These are phyloP conservation scores for Odontocerum albicorne DNA, from an alignment of 2,888 invertebrate genomes.

Conservation along the genomic window DNA sequence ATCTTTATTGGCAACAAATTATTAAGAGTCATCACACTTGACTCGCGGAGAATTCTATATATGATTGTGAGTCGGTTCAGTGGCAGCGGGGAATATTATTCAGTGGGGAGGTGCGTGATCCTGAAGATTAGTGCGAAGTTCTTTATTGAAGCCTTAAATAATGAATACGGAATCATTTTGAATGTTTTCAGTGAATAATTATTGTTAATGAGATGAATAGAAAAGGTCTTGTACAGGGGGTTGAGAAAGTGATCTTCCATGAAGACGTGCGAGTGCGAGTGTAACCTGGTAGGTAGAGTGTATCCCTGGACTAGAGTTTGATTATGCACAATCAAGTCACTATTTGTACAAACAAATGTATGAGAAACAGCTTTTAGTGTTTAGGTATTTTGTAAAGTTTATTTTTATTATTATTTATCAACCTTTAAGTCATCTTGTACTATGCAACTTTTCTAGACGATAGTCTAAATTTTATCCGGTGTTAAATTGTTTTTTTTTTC, in stretches of 20 bases:
- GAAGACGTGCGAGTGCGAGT: slow-evolving; percentile 32
- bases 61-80: slow-evolving; percentile 1
- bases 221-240: slow-evolving; percentile 23
- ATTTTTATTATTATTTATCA: slow-evolving; percentile 14
- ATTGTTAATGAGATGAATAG: neutral
- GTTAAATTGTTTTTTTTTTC: slow-evolving; percentile 18
- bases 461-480: slow-evolving; percentile 9
- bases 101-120: neutral
- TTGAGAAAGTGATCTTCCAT: slow-evolving; percentile 33
- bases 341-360: slow-evolving; percentile 51
- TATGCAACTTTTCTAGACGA: slow-evolving; percentile 9
- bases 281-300: slow-evolving; percentile 20
- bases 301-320: slow-evolving; percentile 22
- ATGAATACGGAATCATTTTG: neutral
- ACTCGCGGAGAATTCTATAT: too few relatives aligned
- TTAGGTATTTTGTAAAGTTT: slow-evolving; percentile 22
- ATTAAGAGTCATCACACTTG: too few relatives aligned
- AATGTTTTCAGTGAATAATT: neutral
- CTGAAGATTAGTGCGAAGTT: slow-evolving; percentile 2
- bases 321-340: slow-evolving; percentile 54
- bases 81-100: too few relatives aligned
- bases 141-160: slow-evolving; percentile 4
- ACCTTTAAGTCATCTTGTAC: slow-evolving; percentile 12
- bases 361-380: slow-evolving; percentile 25
- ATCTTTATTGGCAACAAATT: too few relatives aligned